These are phyloP conservation scores for Melanerpes formicivorus DNA, from an alignment of 2,113 vertebrate genomes.

Conservation along the genomic window DNA sequence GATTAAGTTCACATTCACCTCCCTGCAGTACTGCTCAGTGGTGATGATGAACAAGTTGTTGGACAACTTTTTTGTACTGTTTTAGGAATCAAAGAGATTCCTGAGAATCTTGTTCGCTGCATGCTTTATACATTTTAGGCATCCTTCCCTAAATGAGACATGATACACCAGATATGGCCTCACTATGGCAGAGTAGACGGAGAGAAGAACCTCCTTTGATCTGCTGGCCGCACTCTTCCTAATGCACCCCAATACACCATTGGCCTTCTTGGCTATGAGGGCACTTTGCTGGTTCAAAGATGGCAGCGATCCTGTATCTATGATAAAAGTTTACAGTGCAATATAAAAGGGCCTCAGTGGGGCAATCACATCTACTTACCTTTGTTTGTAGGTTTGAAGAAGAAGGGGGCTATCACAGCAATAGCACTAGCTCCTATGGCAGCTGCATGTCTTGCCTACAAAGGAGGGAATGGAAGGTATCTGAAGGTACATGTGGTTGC, in stretches of 20 bases:
- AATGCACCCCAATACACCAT: no score
- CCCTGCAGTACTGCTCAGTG: not conserved
- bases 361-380: constrained; percentile 66
- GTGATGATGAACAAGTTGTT: not conserved
- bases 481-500: not conserved
- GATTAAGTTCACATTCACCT: not conserved
- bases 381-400: constrained; percentile 86
- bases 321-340: not conserved
- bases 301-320: not conserved
- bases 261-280: no score
- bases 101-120: not conserved
- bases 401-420: constrained; percentile 88
- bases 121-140: not conserved
- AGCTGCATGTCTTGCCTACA: constrained; percentile 88
- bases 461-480: not conserved
- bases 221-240: no score
- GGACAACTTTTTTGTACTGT: not conserved
- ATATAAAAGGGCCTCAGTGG: not conserved
- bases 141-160: not conserved
- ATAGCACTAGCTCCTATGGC: constrained; percentile 85
- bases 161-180: no score
- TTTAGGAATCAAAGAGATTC: not conserved
- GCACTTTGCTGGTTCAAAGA: no score
- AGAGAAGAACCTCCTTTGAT: no score
- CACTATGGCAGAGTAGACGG: no score